A percentile compares a stretch with the other conserved stretches of the same genome.
Evolutionary conservation across 1,140 invertebrate species (phyloP).

Genomic region (Oncopodura yosiiana): DNA sequence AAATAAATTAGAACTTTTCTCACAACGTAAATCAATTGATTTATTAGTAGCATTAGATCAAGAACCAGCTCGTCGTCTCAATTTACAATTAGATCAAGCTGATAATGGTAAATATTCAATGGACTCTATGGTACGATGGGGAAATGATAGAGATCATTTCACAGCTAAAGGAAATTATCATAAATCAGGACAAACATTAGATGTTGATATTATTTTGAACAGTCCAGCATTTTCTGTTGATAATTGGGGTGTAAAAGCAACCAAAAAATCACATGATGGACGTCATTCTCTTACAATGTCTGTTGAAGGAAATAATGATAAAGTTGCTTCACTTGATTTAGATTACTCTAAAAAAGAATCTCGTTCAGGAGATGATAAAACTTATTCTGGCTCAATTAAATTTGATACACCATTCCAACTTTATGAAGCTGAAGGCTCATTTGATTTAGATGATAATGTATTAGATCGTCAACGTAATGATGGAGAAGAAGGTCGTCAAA

Average conservation of each 20-base stretch:
- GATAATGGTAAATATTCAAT: slow-evolving; percentile 15
- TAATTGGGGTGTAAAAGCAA: slow-evolving; percentile 17
- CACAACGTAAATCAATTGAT: slow-evolving; percentile 11
- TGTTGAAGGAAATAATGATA: slow-evolving; percentile 5
- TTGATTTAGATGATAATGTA: slow-evolving; percentile 17
- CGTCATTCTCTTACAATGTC: slow-evolving; percentile 7
- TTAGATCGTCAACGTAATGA: slow-evolving; percentile 17
- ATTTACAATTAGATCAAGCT: not conserved
- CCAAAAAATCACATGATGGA: slow-evolving; percentile 7
- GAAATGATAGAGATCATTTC: slow-evolving; percentile 14
- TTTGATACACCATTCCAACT: slow-evolving; percentile 1
- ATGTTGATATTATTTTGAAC: slow-evolving; percentile 23
- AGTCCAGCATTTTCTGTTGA: slow-evolving; percentile 20
- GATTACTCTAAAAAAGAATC: slow-evolving; percentile 21
- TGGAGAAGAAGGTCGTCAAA: slow-evolving; percentile 19
- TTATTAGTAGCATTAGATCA: not conserved
- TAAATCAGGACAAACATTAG: not conserved
- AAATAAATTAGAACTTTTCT: slow-evolving; percentile 17
- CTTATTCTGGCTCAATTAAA: slow-evolving; percentile 24
- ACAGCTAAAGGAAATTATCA: slow-evolving; percentile 10
- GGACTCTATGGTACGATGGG: slow-evolving; percentile 20
- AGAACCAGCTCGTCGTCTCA: not conserved
- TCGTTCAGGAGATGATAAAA: not conserved
- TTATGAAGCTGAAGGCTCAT: slow-evolving; percentile 14
- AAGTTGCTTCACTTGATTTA: too few species aligned